phyloP scores from a whole-genome alignment of 1,140 invertebrate genomes.

The Drosophila repletoides region DNA sequence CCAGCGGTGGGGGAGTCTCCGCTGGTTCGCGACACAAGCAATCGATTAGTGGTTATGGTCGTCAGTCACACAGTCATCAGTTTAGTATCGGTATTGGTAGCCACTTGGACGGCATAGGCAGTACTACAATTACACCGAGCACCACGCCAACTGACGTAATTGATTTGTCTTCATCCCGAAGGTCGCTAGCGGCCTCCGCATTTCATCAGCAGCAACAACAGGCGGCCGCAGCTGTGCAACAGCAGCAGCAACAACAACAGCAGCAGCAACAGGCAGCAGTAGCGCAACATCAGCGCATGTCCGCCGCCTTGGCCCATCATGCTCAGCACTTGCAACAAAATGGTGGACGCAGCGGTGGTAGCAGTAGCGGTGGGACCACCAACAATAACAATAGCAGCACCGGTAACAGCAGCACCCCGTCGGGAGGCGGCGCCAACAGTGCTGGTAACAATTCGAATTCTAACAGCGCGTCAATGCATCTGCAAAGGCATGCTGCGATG shows the following conservation, averaged over 20 bases:
- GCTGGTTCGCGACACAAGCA: constrained; percentile 21
- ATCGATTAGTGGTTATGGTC: constrained; percentile 33
- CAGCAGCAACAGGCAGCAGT: constrained; percentile 51
- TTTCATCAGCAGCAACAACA: constrained; percentile 66
- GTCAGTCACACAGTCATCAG: constrained; percentile 65
- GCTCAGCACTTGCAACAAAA: constrained; percentile 60
- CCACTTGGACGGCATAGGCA: constrained; percentile 45
- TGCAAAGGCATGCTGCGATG: constrained; percentile 82
- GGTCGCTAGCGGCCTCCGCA: constrained; percentile 76
- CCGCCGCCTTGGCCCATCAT: constrained; percentile 51
- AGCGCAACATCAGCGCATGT: constrained; percentile 57
- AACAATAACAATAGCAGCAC: constrained; percentile 17
- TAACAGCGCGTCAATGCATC: constrained; percentile 76
- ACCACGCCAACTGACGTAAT: constrained; percentile 79
- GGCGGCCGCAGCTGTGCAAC: constrained; percentile 49
- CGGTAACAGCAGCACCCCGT: constrained; percentile 44
- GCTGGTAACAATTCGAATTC: constrained; percentile 22
- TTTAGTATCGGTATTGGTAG: constrained; percentile 25
- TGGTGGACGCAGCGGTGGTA: constrained; percentile 47
- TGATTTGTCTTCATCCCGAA: constrained; percentile 82
- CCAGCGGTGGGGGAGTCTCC: constrained; percentile 2
- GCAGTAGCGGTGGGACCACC: too few species aligned
- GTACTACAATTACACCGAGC: constrained; percentile 49
- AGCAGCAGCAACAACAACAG: constrained; percentile 35
- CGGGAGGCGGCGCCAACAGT: constrained; percentile 4